Evolutionary conservation across 2,888 invertebrate genomes (phyloP).

Genomic region (Odontocolon sp.): DNA sequence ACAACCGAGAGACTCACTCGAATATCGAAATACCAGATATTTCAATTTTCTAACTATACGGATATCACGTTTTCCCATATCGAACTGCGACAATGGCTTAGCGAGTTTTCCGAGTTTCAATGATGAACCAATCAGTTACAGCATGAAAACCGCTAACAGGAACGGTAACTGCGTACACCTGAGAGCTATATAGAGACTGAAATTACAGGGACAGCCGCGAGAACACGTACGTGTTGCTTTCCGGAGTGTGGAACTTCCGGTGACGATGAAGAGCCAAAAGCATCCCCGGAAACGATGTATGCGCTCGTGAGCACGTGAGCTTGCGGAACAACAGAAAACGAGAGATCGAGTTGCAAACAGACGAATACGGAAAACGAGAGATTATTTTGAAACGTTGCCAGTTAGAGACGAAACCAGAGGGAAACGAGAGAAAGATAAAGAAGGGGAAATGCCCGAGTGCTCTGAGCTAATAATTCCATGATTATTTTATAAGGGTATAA

Average conservation of each 20-base stretch:
- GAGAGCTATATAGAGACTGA: no score
- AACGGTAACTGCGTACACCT: no score
- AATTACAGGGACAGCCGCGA: no score
- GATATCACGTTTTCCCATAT: no score
- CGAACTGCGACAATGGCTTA: no score
- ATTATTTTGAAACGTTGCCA: conserved; percentile 48
- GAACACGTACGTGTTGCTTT: conserved; percentile 5
- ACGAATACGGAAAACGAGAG: conserved; percentile 35
- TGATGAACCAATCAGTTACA: no score
- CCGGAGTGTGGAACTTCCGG: background rate
- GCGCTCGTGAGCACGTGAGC: background rate
- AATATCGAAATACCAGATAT: no score
- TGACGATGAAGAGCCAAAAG: background rate
- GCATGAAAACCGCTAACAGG: no score
- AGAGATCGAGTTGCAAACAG: background rate
- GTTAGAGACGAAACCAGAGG: conserved; percentile 13
- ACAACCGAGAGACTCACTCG: no score
- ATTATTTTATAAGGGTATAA: conserved; percentile 77
- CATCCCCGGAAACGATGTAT: background rate
- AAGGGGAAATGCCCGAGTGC: conserved; percentile 58
- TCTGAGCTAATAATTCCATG: conserved; percentile 76
- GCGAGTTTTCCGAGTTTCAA: no score
- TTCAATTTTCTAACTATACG: no score
- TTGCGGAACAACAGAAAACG: background rate
- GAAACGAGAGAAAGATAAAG: conserved; percentile 15